Evolutionary conservation across 2,888 invertebrate species (phyloP).

Genomic region (Taenaris catops): DNA sequence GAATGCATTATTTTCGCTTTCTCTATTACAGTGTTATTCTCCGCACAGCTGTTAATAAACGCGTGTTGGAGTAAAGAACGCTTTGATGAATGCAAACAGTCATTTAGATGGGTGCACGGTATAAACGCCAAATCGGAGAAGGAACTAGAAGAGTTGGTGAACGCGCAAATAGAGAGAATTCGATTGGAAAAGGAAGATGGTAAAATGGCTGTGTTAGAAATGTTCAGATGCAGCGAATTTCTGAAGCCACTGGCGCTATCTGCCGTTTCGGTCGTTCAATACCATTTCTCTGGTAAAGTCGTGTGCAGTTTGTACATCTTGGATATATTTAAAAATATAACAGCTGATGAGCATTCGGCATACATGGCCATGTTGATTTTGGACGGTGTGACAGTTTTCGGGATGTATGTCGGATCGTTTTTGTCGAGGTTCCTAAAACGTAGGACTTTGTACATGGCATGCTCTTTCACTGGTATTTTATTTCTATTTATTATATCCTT

Average conservation of each 20-base stretch:
- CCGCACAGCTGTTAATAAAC: no score
- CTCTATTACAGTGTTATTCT: no score
- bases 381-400: constrained; percentile 47
- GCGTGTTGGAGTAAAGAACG: no score
- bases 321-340: constrained; percentile 42
- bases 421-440: constrained; percentile 25
- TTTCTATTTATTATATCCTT: constrained; percentile 43
- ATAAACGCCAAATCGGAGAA: constrained; percentile 26
- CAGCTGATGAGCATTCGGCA: constrained; percentile 38
- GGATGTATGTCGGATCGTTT: constrained; percentile 30
- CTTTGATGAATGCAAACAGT: constrained; percentile 37
- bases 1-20: no score
- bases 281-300: constrained; percentile 45
- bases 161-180: constrained; percentile 2
- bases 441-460: constrained; percentile 38
- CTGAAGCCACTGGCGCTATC: constrained; percentile 41
- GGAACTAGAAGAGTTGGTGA: constrained; percentile 1
- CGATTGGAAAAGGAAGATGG: constrained; percentile 4
- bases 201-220: constrained; percentile 18
- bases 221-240: constrained; percentile 34
- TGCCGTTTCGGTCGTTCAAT: constrained; percentile 35
- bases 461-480: constrained; percentile 37
- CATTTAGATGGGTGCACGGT: constrained; percentile 43
- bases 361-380: constrained; percentile 50
- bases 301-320: constrained; percentile 44